phyloP scores from a whole-genome alignment of 2,797 vertebrate species.

The Thalassophryne amazonica region DNA sequence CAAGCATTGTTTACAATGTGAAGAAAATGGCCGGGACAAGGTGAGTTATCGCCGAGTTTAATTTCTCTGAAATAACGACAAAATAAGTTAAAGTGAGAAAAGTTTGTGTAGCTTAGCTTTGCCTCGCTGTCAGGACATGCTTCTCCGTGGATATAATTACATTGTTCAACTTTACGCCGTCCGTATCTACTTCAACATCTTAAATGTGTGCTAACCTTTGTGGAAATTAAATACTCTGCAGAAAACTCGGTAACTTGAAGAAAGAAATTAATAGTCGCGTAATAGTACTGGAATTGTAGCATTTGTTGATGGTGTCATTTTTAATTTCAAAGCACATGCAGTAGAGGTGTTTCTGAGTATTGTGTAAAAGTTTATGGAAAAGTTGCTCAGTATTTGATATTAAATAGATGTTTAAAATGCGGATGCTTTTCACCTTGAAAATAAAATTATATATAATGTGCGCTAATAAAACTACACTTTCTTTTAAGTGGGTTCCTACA shows the following conservation, averaged over 20 bases:
- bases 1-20: slow-evolving; percentile 68
- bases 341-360: too few species aligned
- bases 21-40: slow-evolving; percentile 76
- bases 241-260: background rate
- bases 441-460: too few species aligned
- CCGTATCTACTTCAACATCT: background rate
- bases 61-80: background rate
- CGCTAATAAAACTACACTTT: too few species aligned
- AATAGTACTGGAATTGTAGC: background rate
- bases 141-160: background rate
- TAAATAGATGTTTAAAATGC: too few species aligned
- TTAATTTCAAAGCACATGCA: background rate
- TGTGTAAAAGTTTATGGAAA: too few species aligned
- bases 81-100: slow-evolving; percentile 4
- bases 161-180: background rate
- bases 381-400: too few species aligned
- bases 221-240: background rate
- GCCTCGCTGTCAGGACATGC: slow-evolving; percentile 1
- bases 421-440: too few species aligned
- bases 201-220: background rate
- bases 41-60: slow-evolving; percentile 36
- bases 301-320: background rate
- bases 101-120: slow-evolving; percentile 19
- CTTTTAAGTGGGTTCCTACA: too few species aligned
- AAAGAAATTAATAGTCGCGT: background rate